Evolutionary conservation across 2,888 invertebrate species (phyloP).

Genomic region (Malthinus flaveolus): DNA sequence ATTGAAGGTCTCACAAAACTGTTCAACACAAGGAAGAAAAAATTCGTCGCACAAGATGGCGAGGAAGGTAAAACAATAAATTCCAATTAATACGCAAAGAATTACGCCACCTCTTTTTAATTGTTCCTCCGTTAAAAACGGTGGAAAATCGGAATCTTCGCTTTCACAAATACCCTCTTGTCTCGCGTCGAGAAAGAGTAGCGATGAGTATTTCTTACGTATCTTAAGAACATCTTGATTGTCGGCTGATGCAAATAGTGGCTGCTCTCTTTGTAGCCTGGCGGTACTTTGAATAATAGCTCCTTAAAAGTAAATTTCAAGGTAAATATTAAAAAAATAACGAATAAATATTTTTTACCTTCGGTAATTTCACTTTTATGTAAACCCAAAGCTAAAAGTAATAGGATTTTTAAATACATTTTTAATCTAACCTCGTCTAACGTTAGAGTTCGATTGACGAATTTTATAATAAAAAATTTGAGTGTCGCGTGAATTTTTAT

Average conservation of each 20-base stretch:
- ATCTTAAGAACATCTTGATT: background rate
- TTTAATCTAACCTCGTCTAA: too few species aligned
- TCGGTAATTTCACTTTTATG: too few species aligned
- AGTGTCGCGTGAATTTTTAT: too few species aligned
- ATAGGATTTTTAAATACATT: too few species aligned
- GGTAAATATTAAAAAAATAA: background rate
- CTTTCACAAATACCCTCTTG: background rate
- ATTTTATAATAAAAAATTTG: too few species aligned
- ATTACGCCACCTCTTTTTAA: conserved; percentile 77
- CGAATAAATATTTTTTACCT: too few species aligned
- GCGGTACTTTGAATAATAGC: background rate
- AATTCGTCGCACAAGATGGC: conserved; percentile 92
- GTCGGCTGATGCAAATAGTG: background rate
- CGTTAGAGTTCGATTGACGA: too few species aligned
- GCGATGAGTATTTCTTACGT: background rate
- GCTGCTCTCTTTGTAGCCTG: background rate
- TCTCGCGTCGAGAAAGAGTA: background rate
- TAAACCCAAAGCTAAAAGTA: too few species aligned
- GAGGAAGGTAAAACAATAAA: conserved; percentile 84
- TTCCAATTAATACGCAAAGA: conserved; percentile 69
- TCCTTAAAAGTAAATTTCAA: background rate
- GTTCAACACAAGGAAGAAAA: conserved; percentile 86
- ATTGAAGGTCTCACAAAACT: conserved; percentile 79
- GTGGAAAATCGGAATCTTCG: conserved; percentile 61
- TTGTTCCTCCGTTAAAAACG: conserved; percentile 65